Evolutionary conservation across 2,888 invertebrate genomes (phyloP), one percentile per base, ranked within the genome.

Genomic region (Seladonia tumulorum): DNA sequence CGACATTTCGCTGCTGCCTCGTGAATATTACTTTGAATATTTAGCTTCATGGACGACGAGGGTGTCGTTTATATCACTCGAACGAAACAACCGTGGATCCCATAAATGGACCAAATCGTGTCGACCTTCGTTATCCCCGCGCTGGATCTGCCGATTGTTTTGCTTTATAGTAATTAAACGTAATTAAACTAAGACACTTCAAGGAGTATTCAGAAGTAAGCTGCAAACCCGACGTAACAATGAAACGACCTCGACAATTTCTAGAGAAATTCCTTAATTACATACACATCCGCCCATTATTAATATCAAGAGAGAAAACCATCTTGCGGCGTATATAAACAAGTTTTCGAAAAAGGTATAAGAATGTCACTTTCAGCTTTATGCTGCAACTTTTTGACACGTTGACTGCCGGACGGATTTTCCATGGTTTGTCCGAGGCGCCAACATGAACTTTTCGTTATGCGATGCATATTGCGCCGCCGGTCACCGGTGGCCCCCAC

Each of bases 91-190:
- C 45, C 12, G 3, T 5, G 22, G 1, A 1, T 18, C 16, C 45
- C 22, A 29, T n/a, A 71, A 71, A 76, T 47, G 71, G 71, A 25
- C 49, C 5, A 68, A 49, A 72, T 2, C 14, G 22, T 8, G 47
- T 25, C 16, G 42, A 39, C 25, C 22, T 74, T 66, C 66, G 73
- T 66, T 47, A 49, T 71, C 66, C 8, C 10, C 16, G 14, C 1
- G 25, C 16, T 14, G n/a, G 18, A 66, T 73, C 35, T 35, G 57
- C 35, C 73, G 53, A 73, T 73, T 71, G n/a, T n/a, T 18, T 49
- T 25, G 14, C 12, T 73, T 47, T 1, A 14, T 22, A 16, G n/a
- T 74, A 68, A 82, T 74, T 47, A 70, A 57, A 79, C 25, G 18
- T n/a, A n/a, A n/a, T 72, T 45, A 53, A 82, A 49, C 39, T n/a